These are phyloP conservation scores for Eurois occulta DNA, from an alignment of 2,888 invertebrate species.

Conservation along the genomic window DNA sequence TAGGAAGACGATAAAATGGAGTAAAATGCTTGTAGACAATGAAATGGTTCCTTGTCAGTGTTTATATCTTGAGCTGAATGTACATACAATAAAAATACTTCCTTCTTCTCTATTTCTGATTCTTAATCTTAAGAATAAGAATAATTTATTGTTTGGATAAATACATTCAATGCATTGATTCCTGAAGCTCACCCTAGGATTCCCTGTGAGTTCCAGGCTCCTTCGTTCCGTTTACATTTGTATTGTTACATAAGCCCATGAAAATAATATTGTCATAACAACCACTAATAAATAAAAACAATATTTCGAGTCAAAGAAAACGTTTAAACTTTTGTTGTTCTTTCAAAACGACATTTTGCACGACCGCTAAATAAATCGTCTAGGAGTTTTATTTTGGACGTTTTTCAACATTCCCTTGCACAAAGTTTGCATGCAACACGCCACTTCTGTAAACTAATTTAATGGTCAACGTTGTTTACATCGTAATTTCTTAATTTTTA, in stretches of 20 bases:
- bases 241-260: too few species aligned
- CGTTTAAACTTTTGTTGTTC: constrained; percentile 34
- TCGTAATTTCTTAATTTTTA: constrained; percentile 73
- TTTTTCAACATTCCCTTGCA: constrained; percentile 67
- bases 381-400: constrained; percentile 62
- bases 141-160: too few species aligned
- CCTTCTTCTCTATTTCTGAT: too few species aligned
- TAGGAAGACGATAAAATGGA: too few species aligned
- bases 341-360: constrained; percentile 67
- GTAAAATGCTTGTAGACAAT: too few species aligned
- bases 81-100: background rate
- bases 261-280: constrained; percentile 28
- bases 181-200: too few species aligned
- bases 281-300: constrained; percentile 40
- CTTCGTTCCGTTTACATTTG: too few species aligned
- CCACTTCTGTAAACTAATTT: constrained; percentile 62
- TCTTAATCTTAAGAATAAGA: too few species aligned
- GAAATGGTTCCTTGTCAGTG: too few species aligned
- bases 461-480: constrained; percentile 67
- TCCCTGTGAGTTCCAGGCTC: too few species aligned
- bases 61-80: too few species aligned
- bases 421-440: constrained; percentile 74
- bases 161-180: too few species aligned
- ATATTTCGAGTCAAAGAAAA: constrained; percentile 39
- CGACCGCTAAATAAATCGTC: constrained; percentile 75